Percentiles rank a stretch among this genome's conserved stretches.
Evolutionary conservation across 1,140 invertebrate genomes (phyloP).

Genomic region (Halyomorpha halys): DNA sequence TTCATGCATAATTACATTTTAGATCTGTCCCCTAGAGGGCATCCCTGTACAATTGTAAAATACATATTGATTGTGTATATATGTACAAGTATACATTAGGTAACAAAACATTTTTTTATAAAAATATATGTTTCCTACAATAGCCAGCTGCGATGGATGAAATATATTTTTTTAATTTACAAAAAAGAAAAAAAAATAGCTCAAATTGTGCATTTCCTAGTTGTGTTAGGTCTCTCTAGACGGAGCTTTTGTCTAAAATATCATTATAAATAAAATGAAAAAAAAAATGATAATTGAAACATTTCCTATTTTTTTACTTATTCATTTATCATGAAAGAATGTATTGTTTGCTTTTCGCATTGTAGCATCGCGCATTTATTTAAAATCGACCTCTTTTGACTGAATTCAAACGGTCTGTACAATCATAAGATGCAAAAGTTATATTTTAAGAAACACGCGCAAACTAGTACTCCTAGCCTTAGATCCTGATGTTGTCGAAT

Average conservation of each 20-base stretch:
- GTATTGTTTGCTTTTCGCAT: background rate
- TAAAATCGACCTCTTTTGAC: background rate
- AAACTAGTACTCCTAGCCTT: too few relatives aligned
- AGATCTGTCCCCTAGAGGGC: background rate
- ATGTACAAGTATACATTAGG: background rate
- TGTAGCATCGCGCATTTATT: background rate
- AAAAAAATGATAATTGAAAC: background rate
- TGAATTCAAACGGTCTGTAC: background rate
- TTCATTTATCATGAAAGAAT: background rate
- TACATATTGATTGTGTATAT: background rate
- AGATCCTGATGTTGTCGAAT: too few relatives aligned
- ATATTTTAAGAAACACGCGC: too few relatives aligned
- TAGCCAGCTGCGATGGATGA: background rate
- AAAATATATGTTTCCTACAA: constrained; percentile 9
- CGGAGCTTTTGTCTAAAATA: too few relatives aligned
- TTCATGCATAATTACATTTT: background rate
- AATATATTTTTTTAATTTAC: constrained; percentile 20
- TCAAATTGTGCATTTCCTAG: constrained; percentile 13
- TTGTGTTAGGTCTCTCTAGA: background rate
- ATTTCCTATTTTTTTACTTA: constrained; percentile 1
- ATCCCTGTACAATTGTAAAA: background rate
- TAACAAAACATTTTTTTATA: background rate
- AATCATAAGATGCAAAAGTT: background rate
- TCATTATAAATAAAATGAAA: too few relatives aligned
- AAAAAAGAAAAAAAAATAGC: constrained; percentile 2